phyloP scores from a whole-genome alignment of 2,888 invertebrate species.

The Hydrotaea cyrtoneurina region DNA sequence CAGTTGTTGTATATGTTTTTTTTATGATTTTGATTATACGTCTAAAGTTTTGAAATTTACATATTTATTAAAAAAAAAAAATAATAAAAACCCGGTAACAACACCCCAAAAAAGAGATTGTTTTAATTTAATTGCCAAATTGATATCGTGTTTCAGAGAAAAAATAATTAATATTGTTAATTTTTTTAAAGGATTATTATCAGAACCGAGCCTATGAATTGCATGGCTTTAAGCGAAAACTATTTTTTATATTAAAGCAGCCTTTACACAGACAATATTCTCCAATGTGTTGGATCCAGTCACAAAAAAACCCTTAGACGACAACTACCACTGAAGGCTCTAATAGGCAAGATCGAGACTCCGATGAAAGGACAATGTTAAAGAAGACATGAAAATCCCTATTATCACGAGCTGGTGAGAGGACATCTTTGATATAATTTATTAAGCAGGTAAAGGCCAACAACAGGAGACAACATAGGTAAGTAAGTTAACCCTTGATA shows the following conservation, averaged over 20 bases:
- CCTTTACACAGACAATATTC: not conserved
- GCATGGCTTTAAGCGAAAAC: slow-evolving; percentile 46
- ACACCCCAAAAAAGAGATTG: slow-evolving; percentile 24
- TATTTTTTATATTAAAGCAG: slow-evolving; percentile 48
- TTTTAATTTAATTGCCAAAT: not conserved
- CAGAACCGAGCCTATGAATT: slow-evolving; percentile 31
- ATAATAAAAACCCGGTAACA: slow-evolving; percentile 41
- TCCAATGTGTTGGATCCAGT: no score
- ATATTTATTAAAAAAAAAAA: slow-evolving; percentile 40
- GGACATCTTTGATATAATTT: no score
- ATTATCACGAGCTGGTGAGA: no score
- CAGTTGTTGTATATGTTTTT: slow-evolving; percentile 22
- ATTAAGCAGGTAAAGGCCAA: no score
- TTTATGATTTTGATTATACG: slow-evolving; percentile 42
- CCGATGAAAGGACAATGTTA: no score
- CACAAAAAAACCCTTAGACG: no score
- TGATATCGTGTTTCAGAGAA: not conserved
- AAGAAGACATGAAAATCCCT: no score
- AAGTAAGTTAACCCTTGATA: no score
- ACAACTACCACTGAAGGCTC: no score
- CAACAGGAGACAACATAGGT: no score
- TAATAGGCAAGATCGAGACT: no score
- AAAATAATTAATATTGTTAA: not conserved
- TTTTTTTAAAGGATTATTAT: slow-evolving; percentile 47
- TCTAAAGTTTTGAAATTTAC: slow-evolving; percentile 53